Base-by-base conservation (phyloP, 2,888 invertebrate species). In the Phortica magna region DNA sequence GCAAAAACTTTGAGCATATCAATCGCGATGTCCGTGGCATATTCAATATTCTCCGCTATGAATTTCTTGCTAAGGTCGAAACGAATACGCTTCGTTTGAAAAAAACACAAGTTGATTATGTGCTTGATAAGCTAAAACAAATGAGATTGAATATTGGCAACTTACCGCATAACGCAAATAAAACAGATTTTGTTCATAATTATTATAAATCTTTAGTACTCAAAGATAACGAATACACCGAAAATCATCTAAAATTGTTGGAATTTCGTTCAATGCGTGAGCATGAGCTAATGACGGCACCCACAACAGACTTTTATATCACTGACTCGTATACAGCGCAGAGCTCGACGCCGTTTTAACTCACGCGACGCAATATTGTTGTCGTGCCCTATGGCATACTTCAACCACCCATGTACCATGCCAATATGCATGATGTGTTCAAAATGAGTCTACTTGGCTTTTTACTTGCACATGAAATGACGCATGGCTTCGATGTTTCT, bases 71-170 rank as follows among this genome's bases (percentile, higher is more conserved):
- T 4, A 76, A 80, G n/a, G 68, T 89, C 0, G 57, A 79, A 2
- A 67, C 31, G 0, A 91, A 90, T 64, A 19, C 71, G 4, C 42
- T 90, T 10, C 31, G 64, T 0, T 42, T 89, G 41, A 22, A 43
- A 0, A 7, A 22, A 0, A 42, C n/a, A 0, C 78, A 83, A 7
- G 19, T 76, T 0, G 17, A 73, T 0, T 76, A 81, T 67, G 70
- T 88, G 0, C 61, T 61, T 4, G 73, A 77, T 0, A 90, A 90
- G 48, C 64, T 84, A 6, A 61, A 61, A 0, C 67, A 75, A 0
- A 81, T 90, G 78, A 74, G 68, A 0, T 39, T 90, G 0, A 90
- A 91, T 48, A 81, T 91, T 57, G 91, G 91, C 5, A 91, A 91
- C 22, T 67, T 89, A 53, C 89, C 85, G 0, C 76, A 71, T 1